These are phyloP conservation scores for Alouatta palliata DNA, from an alignment of 2,113 vertebrate species.

Conservation along the genomic window DNA sequence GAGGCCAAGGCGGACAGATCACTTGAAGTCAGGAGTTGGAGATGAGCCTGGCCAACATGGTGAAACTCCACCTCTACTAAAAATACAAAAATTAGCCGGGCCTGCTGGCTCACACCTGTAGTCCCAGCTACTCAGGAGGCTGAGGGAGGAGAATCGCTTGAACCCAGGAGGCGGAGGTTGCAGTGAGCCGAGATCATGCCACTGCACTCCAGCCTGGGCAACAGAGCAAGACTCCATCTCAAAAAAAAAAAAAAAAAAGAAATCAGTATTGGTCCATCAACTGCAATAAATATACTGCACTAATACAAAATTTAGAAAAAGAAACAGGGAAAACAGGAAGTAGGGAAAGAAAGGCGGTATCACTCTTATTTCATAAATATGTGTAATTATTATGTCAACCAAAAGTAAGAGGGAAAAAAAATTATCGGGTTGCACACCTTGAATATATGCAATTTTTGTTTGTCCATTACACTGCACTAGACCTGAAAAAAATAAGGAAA, in stretches of 20 bases:
- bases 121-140: too few relatives aligned
- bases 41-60: too few relatives aligned
- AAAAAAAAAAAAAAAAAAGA: too few relatives aligned
- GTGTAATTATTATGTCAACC: not conserved
- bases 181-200: too few relatives aligned
- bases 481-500: not conserved
- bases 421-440: not conserved
- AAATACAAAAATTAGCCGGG: too few relatives aligned
- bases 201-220: too few relatives aligned
- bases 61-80: too few relatives aligned
- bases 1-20: fast-evolving
- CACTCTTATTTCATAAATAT: not conserved
- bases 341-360: not conserved
- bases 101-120: fast-evolving
- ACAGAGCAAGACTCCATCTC: too few relatives aligned
- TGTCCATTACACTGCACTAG: not conserved
- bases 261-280: not conserved
- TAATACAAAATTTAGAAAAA: not conserved
- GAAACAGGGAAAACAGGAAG: not conserved
- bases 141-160: too few relatives aligned
- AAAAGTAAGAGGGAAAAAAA: not conserved
- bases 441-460: not conserved
- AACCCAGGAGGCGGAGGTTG: too few relatives aligned
- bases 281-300: not conserved
- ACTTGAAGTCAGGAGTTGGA: too few relatives aligned